Evolutionary conservation across 2,797 vertebrate species (phyloP), one percentile per base, ranked within the genome.

Genomic region (Aulostomus chinensis): DNA sequence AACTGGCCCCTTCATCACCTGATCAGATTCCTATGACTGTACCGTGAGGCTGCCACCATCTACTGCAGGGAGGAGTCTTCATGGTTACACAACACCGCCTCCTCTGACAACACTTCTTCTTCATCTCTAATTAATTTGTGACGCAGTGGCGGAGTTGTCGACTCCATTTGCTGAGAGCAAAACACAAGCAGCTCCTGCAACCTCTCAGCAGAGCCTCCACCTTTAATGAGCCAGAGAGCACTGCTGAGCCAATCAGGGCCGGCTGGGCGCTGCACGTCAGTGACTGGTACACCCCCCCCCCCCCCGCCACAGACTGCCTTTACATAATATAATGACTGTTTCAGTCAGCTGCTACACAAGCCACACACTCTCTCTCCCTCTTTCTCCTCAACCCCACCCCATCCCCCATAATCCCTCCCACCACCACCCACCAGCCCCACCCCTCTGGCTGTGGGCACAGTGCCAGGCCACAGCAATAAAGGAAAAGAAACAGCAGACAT

Each of bases 241-340:
- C 58, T 49, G 32, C 64, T 70, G 63, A 80, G 65, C 84, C 87
- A 88, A 90, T 90, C 76, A 72, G 52, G 42, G 58, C 5, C 2
- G 21, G 48, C 43, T 64, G 36, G 11, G 53, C 9, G 41, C 39
- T 26, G 70, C 68, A 13, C 78, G 79, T 88, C 84, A 84, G 60
- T 60, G 63, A 59, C 60, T 68, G 65, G 67, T 67, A 71, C 58
- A 76, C 58, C 35, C 43, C 22, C 5, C 31, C 15, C 30, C 33
- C 40, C 11, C 26, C 31, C 11, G 29, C 54, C 28, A 17, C 61
- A 28, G 50, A 50, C 65, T 65, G 76, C 78, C 84, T 89, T 89
- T 90, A 89, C 87, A 90, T 89, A 89, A 91, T 87, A 88, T 87
- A 88, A 88, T 86, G 82, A 87, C 83, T 83, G 83, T 86, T 89